A percentile compares a stretch with the other conserved stretches of the same genome.
Conservation (phyloP, 2,113 vertebrate species). For the Thermophis baileyi region DNA sequence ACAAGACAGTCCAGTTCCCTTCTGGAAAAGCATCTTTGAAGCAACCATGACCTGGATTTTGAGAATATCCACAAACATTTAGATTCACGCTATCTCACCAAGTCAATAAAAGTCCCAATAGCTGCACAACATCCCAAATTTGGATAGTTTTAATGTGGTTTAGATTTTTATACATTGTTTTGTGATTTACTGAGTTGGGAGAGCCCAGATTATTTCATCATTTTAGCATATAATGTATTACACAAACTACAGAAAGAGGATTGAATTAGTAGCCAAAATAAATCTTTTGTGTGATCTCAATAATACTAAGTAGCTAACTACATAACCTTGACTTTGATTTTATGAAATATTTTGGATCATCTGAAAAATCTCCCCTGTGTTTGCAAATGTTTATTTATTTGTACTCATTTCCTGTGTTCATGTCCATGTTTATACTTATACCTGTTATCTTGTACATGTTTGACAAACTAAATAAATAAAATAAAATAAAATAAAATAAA, state of each 20-base stretch:
- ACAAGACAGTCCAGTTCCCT: too few species aligned
- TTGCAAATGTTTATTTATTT: background rate
- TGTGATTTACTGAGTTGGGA: background rate
- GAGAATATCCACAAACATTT: too few species aligned
- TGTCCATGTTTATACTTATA: too few species aligned
- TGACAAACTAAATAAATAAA: too few species aligned
- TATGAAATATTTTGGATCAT: background rate
- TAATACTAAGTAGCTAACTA: background rate
- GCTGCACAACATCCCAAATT: background rate
- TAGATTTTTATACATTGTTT: background rate
- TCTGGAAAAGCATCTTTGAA: too few species aligned
- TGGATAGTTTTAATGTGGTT: background rate
- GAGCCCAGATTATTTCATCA: background rate
- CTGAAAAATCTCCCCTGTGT: background rate
- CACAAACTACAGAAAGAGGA: background rate
- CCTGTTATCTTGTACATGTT: too few species aligned
- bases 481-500: too few species aligned
- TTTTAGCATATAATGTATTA: background rate
- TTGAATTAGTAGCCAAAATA: background rate
- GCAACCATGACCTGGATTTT: too few species aligned
- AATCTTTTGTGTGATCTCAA: background rate
- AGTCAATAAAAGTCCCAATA: background rate
- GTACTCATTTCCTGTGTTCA: too few species aligned
- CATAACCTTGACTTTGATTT: background rate
- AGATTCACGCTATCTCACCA: too few species aligned